Percentiles rank a stretch among this genome's conserved stretches.
phyloP scores from a whole-genome alignment of 2,113 vertebrate species.

The Pteronura brasiliensis region DNA sequence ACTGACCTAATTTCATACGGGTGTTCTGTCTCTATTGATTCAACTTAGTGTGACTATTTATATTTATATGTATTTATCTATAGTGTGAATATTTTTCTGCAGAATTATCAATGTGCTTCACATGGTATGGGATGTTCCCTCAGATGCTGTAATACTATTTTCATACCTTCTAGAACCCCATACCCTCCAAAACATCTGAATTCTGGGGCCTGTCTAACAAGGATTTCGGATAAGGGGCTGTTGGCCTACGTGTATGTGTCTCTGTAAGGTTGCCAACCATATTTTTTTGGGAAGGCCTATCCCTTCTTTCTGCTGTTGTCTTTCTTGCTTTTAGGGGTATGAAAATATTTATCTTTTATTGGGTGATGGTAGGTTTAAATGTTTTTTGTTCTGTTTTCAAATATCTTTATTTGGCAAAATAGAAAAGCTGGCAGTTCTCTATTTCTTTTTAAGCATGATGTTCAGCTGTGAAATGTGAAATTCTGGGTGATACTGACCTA shows the following conservation, averaged over 20 bases:
- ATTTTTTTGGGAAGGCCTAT: background rate
- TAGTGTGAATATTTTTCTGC: background rate
- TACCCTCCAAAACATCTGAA: background rate
- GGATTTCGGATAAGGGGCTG: background rate
- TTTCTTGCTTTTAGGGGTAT: background rate
- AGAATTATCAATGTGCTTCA: background rate
- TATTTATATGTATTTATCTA: background rate
- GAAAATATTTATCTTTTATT: conserved; percentile 23
- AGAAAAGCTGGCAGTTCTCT: background rate
- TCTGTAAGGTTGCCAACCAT: background rate
- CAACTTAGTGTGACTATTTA: background rate
- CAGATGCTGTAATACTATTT: background rate
- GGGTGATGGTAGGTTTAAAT: background rate
- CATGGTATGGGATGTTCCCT: background rate
- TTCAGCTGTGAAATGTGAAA: background rate
- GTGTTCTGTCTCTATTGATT: background rate
- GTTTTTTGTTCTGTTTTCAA: background rate
- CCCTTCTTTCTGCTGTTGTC: background rate
- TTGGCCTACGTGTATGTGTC: background rate
- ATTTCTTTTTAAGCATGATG: background rate
- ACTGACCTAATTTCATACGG: background rate
- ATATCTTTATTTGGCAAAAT: conserved; percentile 16
- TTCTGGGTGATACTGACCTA: background rate
- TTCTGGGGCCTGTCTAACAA: background rate
- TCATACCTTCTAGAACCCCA: background rate